A percentile compares a stretch with the other conserved stretches of the same genome.
phyloP scores from a whole-genome alignment of 2,888 invertebrate species.

The Macaria notata region DNA sequence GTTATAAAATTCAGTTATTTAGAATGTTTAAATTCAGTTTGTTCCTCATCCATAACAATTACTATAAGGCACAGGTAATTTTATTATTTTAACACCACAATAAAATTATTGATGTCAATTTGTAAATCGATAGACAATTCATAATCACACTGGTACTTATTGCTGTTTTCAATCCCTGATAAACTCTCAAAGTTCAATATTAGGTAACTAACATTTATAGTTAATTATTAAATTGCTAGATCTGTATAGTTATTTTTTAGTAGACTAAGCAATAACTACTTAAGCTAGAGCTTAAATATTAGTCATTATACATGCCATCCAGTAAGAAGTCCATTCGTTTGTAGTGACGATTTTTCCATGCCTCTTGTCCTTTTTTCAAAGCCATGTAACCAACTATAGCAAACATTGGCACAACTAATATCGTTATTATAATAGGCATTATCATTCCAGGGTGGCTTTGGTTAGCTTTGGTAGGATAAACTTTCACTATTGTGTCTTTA shows the following conservation, averaged over 20 bases:
- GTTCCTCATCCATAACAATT: background rate
- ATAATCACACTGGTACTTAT: too few species aligned
- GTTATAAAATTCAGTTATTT: background rate
- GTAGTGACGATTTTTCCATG: slow-evolving; percentile 93
- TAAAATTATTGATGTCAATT: background rate
- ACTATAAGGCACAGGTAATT: background rate
- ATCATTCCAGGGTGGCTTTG: slow-evolving; percentile 84
- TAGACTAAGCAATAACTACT: too few species aligned
- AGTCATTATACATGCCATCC: slow-evolving; percentile 95
- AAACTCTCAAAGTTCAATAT: background rate
- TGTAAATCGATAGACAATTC: background rate
- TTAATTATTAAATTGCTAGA: slow-evolving; percentile 6
- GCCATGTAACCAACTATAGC: slow-evolving; percentile 85
- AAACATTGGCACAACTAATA: slow-evolving; percentile 89
- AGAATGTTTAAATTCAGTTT: background rate
- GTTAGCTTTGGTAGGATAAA: slow-evolving; percentile 45
- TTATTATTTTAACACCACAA: background rate
- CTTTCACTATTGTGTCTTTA: slow-evolving; percentile 35
- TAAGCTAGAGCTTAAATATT: background rate
- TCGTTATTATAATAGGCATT: slow-evolving; percentile 88
- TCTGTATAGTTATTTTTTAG: too few species aligned
- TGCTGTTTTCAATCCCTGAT: too few species aligned
- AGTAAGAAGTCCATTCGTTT: slow-evolving; percentile 94
- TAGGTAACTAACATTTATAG: background rate
- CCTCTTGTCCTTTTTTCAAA: slow-evolving; percentile 88